Conservation (phyloP, 2,888 invertebrate species). For the Boloria euphrosyne region DNA sequence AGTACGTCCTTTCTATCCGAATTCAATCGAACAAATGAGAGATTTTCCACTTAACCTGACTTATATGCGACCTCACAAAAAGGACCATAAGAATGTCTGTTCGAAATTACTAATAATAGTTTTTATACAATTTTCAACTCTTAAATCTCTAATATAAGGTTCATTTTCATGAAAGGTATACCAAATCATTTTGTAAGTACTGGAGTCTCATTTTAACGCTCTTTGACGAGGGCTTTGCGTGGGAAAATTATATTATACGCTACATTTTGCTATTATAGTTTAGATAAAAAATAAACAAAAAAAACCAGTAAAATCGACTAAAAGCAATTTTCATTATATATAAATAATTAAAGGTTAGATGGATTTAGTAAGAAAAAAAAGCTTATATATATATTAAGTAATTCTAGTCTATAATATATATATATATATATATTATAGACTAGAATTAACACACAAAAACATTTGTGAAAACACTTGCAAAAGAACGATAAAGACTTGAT, state of each 20-base stretch:
- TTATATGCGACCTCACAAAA: constrained; percentile 21
- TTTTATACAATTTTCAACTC: constrained; percentile 2
- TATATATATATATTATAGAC: too few relatives aligned
- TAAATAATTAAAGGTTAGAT: too few relatives aligned
- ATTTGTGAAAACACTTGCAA: too few relatives aligned
- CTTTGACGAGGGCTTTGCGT: constrained; percentile 40
- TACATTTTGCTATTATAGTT: not conserved
- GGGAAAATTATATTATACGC: constrained; percentile 30
- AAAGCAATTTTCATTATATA: too few relatives aligned
- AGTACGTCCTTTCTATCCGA: constrained; percentile 1
- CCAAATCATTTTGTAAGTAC: constrained; percentile 10
- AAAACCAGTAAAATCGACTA: not conserved
- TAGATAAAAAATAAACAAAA: not conserved
- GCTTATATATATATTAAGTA: too few relatives aligned
- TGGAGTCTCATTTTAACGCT: constrained; percentile 46
- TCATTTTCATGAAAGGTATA: constrained; percentile 16
- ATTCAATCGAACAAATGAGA: constrained; percentile 20
- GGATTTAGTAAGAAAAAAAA: too few relatives aligned
- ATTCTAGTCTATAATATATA: too few relatives aligned
- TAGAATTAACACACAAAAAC: too few relatives aligned
- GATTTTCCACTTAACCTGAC: constrained; percentile 17
- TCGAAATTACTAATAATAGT: constrained; percentile 26
- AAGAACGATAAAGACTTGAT: too few relatives aligned
- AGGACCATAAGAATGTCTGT: constrained; percentile 21
- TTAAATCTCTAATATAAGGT: constrained; percentile 13